phyloP scores from a whole-genome alignment of 2,113 vertebrate genomes.

The Alethe diademata region DNA sequence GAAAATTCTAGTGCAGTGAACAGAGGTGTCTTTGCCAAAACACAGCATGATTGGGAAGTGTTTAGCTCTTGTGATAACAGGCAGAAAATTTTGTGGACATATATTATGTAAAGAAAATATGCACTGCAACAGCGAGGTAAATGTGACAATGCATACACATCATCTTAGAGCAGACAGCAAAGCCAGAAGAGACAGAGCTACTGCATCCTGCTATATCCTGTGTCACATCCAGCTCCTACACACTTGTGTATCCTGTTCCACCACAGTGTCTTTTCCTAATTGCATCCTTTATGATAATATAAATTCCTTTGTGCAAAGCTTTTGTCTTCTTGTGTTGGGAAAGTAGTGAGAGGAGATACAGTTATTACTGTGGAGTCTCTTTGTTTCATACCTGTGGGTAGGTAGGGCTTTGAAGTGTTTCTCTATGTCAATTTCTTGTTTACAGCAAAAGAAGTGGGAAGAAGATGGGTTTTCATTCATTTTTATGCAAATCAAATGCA shows the following conservation, averaged over 20 bases:
- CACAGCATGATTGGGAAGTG: neutral
- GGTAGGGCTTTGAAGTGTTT: neutral
- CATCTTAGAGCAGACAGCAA: neutral
- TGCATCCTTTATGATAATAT: neutral
- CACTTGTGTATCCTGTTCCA: neutral
- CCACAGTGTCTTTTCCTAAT: neutral
- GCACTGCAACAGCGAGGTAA: neutral
- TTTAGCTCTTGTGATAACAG: neutral
- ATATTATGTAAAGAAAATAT: neutral
- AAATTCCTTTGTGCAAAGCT: neutral
- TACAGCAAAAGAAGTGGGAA: neutral
- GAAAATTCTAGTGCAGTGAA: neutral
- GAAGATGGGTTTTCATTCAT: neutral
- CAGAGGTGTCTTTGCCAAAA: neutral
- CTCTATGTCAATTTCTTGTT: neutral
- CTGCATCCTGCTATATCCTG: neutral
- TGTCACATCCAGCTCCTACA: neutral
- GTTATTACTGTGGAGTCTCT: neutral
- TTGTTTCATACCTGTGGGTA: neutral
- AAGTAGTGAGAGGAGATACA: neutral
- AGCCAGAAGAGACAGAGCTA: neutral
- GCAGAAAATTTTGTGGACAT: neutral
- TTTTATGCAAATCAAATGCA: neutral
- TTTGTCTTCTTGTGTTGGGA: neutral
- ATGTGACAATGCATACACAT: neutral